A percentile compares a stretch with the other conserved stretches of the same genome.
Conservation (phyloP, 2,797 vertebrate genomes). For the Microctenopoma lineatum region DNA sequence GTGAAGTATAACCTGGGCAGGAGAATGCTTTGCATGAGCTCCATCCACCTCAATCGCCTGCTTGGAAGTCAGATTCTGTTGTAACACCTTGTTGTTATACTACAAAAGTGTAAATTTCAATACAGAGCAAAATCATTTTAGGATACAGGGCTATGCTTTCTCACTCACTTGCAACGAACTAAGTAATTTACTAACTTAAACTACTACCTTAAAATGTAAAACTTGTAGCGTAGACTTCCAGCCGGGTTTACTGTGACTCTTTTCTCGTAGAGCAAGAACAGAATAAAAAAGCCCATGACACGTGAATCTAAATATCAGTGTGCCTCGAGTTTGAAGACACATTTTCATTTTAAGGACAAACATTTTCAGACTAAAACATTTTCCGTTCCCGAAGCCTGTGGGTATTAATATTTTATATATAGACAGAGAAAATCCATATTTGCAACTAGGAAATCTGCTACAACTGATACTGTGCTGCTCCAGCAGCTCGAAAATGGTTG, state of each 20-base stretch:
- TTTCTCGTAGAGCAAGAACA: neutral
- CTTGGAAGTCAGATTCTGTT: too few relatives aligned
- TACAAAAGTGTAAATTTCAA: too few relatives aligned
- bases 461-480: neutral
- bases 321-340: too few relatives aligned
- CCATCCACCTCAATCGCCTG: too few relatives aligned
- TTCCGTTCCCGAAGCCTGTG: conserved; percentile 9
- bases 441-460: conserved; percentile 2
- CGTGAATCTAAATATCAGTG: neutral
- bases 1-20: too few relatives aligned
- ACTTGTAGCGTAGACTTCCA: neutral
- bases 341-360: conserved; percentile 26
- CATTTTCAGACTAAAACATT: conserved; percentile 32
- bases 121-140: too few relatives aligned
- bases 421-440: conserved; percentile 21
- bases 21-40: too few relatives aligned
- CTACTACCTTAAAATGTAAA: neutral
- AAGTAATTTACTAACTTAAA: too few relatives aligned
- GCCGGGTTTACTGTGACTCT: neutral
- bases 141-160: too few relatives aligned
- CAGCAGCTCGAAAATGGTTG: neutral
- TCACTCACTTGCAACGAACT: too few relatives aligned
- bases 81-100: too few relatives aligned
- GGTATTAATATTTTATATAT: conserved; percentile 52
- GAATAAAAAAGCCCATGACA: neutral